These are phyloP conservation scores for Loriculus beryllinus DNA, from an alignment of 2,797 vertebrate species.

Conservation along the genomic window DNA sequence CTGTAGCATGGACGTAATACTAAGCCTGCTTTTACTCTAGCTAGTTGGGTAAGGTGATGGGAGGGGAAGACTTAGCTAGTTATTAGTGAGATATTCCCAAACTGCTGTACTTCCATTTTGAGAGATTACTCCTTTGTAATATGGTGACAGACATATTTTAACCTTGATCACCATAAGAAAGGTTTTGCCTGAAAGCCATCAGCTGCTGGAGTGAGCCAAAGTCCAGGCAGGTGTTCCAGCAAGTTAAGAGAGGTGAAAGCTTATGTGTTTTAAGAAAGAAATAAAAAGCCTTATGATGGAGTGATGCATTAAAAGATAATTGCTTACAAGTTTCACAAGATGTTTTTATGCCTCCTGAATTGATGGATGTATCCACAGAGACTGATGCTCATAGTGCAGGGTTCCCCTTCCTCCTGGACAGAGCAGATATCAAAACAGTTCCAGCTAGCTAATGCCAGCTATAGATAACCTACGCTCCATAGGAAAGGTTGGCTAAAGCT, in stretches of 20 bases:
- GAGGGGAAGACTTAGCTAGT: not conserved
- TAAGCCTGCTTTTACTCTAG: not conserved
- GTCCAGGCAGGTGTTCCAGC: not conserved
- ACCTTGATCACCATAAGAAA: not conserved
- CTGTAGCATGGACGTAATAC: not conserved
- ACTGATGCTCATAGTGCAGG: not conserved
- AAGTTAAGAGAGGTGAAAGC: not conserved
- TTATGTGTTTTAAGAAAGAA: not conserved
- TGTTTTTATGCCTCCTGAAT: constrained; percentile 30
- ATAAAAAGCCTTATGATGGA: not conserved
- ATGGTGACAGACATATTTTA: not conserved
- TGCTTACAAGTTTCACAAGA: constrained; percentile 2
- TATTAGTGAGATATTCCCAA: not conserved
- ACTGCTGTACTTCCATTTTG: not conserved
- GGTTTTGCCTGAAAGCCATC: not conserved
- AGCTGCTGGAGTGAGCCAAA: not conserved
- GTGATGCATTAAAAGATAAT: constrained; percentile 9
- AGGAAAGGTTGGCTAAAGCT: not conserved
- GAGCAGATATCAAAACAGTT: not conserved
- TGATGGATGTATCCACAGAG: constrained; percentile 6
- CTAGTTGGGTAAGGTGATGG: not conserved
- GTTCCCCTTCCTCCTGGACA: not conserved
- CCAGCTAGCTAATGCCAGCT: not conserved
- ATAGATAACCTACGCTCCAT: not conserved
- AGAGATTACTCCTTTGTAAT: not conserved